phyloP scores from a whole-genome alignment of 2,888 invertebrate species.

The Nysson spinosus region DNA sequence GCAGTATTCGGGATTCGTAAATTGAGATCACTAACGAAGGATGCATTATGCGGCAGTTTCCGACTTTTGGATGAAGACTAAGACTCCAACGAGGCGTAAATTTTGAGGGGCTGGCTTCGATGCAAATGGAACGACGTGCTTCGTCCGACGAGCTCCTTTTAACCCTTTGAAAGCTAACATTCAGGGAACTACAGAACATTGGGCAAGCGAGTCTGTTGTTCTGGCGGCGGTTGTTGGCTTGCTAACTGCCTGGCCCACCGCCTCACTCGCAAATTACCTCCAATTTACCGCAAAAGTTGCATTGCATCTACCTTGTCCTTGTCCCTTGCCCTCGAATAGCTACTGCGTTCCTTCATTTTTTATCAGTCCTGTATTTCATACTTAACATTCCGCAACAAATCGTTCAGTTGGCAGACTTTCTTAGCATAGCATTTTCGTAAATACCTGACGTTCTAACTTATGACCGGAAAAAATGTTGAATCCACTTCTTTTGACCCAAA shows the following conservation, averaged over 20 bases:
- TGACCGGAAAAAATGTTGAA: too few relatives aligned
- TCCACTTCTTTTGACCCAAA: too few relatives aligned
- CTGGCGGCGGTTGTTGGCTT: slow-evolving; percentile 61
- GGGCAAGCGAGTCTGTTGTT: slow-evolving; percentile 59
- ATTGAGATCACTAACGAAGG: too few relatives aligned
- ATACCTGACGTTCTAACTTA: too few relatives aligned
- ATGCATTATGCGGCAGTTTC: too few relatives aligned
- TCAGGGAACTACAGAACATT: slow-evolving; percentile 55
- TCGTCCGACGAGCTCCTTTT: slow-evolving; percentile 47
- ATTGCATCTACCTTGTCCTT: slow-evolving; percentile 51
- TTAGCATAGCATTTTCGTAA: too few relatives aligned
- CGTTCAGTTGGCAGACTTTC: too few relatives aligned
- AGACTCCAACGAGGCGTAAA: slow-evolving; percentile 29
- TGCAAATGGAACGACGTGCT: slow-evolving; percentile 41
- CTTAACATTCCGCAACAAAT: slow-evolving; percentile 5
- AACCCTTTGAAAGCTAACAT: slow-evolving; percentile 56
- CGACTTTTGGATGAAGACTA: slow-evolving; percentile 23
- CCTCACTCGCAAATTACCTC: slow-evolving; percentile 67
- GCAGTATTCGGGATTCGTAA: too few relatives aligned
- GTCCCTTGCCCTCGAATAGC: slow-evolving; percentile 44
- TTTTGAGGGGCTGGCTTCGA: slow-evolving; percentile 40
- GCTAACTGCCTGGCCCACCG: slow-evolving; percentile 63
- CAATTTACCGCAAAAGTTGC: slow-evolving; percentile 68
- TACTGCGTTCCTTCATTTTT: slow-evolving; percentile 20
- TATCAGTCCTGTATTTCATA: slow-evolving; percentile 18